Conservation (phyloP, 37 sponge, comb jelly and placozoan genomes). For the Haliclona indistincta region DNA sequence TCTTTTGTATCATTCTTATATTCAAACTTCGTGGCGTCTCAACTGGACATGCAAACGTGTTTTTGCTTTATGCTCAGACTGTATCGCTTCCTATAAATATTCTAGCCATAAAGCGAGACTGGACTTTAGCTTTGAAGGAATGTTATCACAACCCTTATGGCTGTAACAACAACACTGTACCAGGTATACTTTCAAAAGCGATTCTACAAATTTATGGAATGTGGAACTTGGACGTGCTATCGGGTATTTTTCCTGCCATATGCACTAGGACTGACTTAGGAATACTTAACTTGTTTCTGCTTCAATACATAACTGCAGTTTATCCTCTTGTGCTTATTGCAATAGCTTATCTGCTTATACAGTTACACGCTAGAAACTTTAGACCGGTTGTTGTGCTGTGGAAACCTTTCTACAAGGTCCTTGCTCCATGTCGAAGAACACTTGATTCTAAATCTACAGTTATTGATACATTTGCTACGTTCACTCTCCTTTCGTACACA, state of each 20-base stretch:
- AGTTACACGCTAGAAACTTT: background rate
- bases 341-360: background rate
- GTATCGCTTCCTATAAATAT: background rate
- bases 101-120: slow-evolving; percentile 2
- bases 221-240: slow-evolving; percentile 1
- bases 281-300: background rate
- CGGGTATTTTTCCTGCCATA: background rate
- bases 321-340: background rate
- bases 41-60: background rate
- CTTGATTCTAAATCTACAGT: background rate
- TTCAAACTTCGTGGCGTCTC: background rate
- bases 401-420: no score
- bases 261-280: background rate
- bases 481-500: background rate
- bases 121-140: no score
- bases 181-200: background rate
- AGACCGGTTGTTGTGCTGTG: background rate
- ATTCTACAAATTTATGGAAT: background rate
- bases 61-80: background rate
- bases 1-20: background rate
- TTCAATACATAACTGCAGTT: background rate
- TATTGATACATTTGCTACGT: slow-evolving; percentile 11
- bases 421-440: background rate
- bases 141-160: no score
- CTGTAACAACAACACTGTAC: no score